Evolutionary conservation across 2,888 invertebrate genomes (phyloP), one percentile per base, ranked within the genome.

Genomic region (Drosophila neotestacea): DNA sequence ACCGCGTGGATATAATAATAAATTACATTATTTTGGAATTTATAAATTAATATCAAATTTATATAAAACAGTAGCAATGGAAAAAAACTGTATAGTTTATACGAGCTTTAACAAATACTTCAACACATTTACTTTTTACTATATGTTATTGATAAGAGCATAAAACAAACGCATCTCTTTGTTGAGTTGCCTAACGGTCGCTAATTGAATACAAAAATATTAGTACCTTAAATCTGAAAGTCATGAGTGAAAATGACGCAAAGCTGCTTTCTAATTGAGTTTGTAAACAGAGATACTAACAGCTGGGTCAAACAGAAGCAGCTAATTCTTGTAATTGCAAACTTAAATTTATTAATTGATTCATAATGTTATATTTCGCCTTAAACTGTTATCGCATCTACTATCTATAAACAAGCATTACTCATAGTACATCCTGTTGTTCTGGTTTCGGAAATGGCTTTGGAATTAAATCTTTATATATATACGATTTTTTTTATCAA

Each of bases 371-470:
- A 11, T 27, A n/a, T 34, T 48, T 36, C 22, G 16, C 46, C 54
- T 11, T n/a, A 10, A 27, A 34, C 16, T 48, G 36, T 38, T 22
- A 67, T 63, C 55, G 22, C 39, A 22, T 16, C 5, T 13, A 59
- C 44, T 71, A 59, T 54, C 34, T 36, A 13, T 22, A 41, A 39
- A 5, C 13, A 36, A 46, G 38, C 10, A 64, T 69, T 70, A 73
- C 44, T 79, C 82, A 68, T 56, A 28, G 52, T 13, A 52, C 61
- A 69, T 70, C 65, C 73, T 71, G 71, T 82, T 81, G 50, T 60
- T 59, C 32, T 39, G 7, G 27, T 9, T 22, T 22, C 55, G 50
- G 63, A 56, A 58, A 41, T 67, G 7, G 36, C 51, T 28, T 34
- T 4, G 11, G 6, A 48, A 16, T 6, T 28, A 1, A n/a, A 50